phyloP scores from a whole-genome alignment of 1,140 invertebrate genomes.

The Bombus affinis region DNA sequence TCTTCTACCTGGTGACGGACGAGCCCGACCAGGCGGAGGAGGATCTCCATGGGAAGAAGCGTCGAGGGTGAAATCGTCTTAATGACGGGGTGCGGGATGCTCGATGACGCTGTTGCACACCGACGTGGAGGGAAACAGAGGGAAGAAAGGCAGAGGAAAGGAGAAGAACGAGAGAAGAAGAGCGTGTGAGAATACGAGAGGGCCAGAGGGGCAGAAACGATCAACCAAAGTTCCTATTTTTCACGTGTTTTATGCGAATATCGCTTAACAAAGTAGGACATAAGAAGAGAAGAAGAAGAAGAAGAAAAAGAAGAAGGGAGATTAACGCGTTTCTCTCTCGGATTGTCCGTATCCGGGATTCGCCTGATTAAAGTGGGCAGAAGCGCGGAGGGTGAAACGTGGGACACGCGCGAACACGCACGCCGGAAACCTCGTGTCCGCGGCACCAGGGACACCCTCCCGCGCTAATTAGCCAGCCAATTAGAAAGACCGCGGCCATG shows the following conservation, averaged over 20 bases:
- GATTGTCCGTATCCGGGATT: background rate
- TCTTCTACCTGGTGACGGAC: conserved; percentile 68
- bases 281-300: conserved; percentile 12
- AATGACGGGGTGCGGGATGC: conserved; percentile 31
- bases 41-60: conserved; percentile 31
- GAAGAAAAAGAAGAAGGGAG: background rate
- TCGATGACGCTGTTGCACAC: conserved; percentile 42
- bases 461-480: conserved; percentile 81
- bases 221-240: conserved; percentile 83
- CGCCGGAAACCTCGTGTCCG: conserved; percentile 74
- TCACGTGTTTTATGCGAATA: conserved; percentile 73
- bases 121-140: conserved; percentile 21
- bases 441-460: conserved; percentile 65
- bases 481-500: conserved; percentile 78
- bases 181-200: background rate
- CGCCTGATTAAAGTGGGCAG: background rate
- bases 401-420: conserved; percentile 40
- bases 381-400: background rate
- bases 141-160: conserved; percentile 42
- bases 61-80: conserved; percentile 47
- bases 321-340: background rate
- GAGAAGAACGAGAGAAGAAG: conserved; percentile 40
- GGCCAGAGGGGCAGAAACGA: conserved; percentile 46
- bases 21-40: conserved; percentile 66
- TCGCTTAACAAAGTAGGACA: conserved; percentile 44